Conservation (phyloP, 2,888 invertebrate species). For the Theodoxus fluviatilis region DNA sequence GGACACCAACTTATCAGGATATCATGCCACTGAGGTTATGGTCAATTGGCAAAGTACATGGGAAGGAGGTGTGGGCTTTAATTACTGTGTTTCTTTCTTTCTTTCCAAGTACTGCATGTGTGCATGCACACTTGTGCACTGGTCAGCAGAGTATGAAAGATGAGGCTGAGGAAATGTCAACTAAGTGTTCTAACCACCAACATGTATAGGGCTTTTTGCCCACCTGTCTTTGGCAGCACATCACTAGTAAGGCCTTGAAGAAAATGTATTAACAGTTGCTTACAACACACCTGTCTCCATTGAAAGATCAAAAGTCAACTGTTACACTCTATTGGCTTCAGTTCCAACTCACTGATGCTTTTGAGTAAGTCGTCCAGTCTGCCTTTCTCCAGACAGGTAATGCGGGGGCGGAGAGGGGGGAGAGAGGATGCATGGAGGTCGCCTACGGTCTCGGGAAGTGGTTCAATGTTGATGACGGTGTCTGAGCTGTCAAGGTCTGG, state of each 20-base stretch:
- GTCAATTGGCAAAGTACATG: no score
- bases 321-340: no score
- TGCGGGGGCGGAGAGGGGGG: slow-evolving; percentile 47
- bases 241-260: background rate
- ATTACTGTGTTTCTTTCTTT: no score
- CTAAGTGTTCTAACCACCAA: no score
- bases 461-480: slow-evolving; percentile 48
- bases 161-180: no score
- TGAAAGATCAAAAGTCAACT: background rate
- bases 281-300: background rate
- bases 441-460: slow-evolving; percentile 57
- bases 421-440: slow-evolving; percentile 41
- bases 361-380: slow-evolving; percentile 43
- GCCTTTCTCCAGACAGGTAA: slow-evolving; percentile 44
- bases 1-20: no score
- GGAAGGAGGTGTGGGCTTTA: no score
- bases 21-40: no score
- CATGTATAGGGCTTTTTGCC: background rate
- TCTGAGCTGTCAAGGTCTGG: slow-evolving; percentile 8
- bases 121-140: no score
- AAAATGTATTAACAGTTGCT: background rate
- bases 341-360: slow-evolving; percentile 48
- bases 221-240: background rate
- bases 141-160: no score
- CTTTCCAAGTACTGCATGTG: no score